These are phyloP conservation scores for Nemurella pictetii DNA, from an alignment of 2,888 invertebrate species.

Conservation along the genomic window DNA sequence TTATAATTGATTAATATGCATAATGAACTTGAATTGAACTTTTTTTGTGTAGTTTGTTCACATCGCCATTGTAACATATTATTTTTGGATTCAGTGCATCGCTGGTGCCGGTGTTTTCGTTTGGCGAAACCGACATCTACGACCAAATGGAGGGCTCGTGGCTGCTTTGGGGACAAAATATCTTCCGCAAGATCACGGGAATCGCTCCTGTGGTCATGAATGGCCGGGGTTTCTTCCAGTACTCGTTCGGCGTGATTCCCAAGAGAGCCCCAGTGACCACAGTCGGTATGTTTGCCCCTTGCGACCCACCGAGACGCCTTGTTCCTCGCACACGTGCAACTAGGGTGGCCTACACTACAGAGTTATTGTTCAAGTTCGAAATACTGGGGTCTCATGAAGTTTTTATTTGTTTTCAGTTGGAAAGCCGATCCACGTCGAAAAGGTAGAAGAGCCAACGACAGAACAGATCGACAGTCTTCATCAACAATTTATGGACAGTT, in stretches of 20 bases:
- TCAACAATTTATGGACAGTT: slow-evolving; percentile 50
- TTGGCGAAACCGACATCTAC: slow-evolving; percentile 87
- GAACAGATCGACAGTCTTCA: slow-evolving; percentile 57
- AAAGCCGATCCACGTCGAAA: slow-evolving; percentile 55
- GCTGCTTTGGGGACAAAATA: slow-evolving; percentile 68
- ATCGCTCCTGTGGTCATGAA: slow-evolving; percentile 74
- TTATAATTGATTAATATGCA: not conserved
- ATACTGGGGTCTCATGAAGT: no score
- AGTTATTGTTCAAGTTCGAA: not conserved
- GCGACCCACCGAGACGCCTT: slow-evolving; percentile 39
- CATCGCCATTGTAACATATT: no score
- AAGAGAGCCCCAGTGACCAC: slow-evolving; percentile 77
- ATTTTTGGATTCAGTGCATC: slow-evolving; percentile 73
- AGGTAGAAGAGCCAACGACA: slow-evolving; percentile 51
- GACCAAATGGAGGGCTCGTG: slow-evolving; percentile 72
- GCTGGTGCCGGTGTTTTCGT: slow-evolving; percentile 85
- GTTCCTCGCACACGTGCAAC: not conserved
- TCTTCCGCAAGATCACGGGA: slow-evolving; percentile 66
- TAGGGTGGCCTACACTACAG: not conserved
- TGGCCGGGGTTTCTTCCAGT: slow-evolving; percentile 90
- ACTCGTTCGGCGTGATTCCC: slow-evolving; percentile 84
- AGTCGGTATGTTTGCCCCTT: slow-evolving; percentile 68
- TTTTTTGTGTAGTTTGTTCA: slow-evolving; percentile 33
- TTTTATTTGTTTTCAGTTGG: slow-evolving; percentile 53
- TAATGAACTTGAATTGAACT: not conserved